Evolutionary conservation across 2,888 invertebrate genomes (phyloP), one percentile per base, ranked within the genome.

Genomic region (Hesperia comma): DNA sequence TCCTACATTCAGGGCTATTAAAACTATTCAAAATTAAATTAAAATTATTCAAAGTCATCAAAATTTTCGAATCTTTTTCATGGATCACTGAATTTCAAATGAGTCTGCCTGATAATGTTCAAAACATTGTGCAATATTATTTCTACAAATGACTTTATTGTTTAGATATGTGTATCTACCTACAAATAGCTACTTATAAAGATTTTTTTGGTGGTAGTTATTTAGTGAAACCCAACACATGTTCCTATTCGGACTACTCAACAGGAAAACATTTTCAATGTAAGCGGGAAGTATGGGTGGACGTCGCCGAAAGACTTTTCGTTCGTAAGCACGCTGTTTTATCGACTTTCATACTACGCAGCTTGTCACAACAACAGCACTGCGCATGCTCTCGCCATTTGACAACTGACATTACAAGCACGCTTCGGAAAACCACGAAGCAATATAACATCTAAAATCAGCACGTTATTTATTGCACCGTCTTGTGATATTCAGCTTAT

Each of bases 401-500:
- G 90, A 87, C 91, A 90, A 79, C 77, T 85, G 85, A 73, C 73
- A 86, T 81, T 82, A 75, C 69, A 81, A 79, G 81, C 86, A 86
- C 87, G 87, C 87, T 83, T 82, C 62, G 67, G 67, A 67, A 82
- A 82, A 83, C 83, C 79, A 81, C 77, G 73, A 80, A 84, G 78
- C 77, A 82, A 81, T 83, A 70, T 67, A 67, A 78, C 81, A 67
- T 46, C 67, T 55, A 40, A 60, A 66, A 63, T 33, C 63, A 56
- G 54, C 62, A 63, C 57, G 40, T 43, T 57, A 56, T 56, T 49
- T 56, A 37, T 55, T 56, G 15, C 54, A 67, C 19, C 53, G 43
- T 15, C 43, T 55, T 32, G 21, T 26, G 54, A 55, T 49, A 60
- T 32, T 32, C 43, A 43, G 33, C 43, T 66, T 60, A 54, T 46